phyloP scores from a whole-genome alignment of 2,888 invertebrate species.

The Coenonympha glycerion region DNA sequence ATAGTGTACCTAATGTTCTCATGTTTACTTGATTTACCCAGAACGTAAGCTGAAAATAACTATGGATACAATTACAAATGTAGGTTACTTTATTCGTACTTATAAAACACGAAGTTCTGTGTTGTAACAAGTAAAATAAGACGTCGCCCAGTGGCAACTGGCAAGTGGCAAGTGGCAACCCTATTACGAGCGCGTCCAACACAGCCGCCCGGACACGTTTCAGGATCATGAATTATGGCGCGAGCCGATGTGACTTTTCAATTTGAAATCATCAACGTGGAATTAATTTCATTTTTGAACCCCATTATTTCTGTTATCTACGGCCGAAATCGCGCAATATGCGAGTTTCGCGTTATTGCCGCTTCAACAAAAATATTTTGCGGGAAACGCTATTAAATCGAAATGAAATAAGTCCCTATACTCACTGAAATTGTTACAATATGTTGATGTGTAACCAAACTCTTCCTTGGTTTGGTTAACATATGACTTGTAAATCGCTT shows the following conservation, averaged over 20 bases:
- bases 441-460: no score
- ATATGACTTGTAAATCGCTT: no score
- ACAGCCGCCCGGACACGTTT: constrained; percentile 74
- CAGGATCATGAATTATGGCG: constrained; percentile 76
- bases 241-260: constrained; percentile 77
- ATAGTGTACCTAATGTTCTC: no score
- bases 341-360: constrained; percentile 70
- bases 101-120: background rate
- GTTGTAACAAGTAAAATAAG: constrained; percentile 3
- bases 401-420: no score
- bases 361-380: constrained; percentile 67
- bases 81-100: no score
- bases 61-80: no score
- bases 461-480: no score
- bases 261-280: constrained; percentile 78
- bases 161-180: no score
- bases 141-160: no score
- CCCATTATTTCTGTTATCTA: constrained; percentile 76
- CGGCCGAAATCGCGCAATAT: constrained; percentile 70
- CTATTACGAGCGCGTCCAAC: constrained; percentile 57
- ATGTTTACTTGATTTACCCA: no score
- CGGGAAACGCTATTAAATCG: constrained; percentile 36
- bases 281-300: constrained; percentile 77
- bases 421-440: no score
- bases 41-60: no score